Evolutionary conservation across 2,888 invertebrate species (phyloP).

Genomic region (Xiphydria camelus): DNA sequence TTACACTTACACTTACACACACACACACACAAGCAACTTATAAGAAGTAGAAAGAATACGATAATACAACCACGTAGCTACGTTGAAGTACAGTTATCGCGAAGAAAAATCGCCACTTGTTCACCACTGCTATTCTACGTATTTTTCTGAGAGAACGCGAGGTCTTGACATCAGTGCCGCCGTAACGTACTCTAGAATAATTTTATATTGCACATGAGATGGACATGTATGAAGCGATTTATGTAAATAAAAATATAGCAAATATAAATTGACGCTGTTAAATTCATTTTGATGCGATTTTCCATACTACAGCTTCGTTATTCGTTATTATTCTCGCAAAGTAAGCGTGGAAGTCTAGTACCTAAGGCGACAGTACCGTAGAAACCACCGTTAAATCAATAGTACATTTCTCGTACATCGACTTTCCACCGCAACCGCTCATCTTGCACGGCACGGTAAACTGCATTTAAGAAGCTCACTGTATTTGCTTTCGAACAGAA

Average conservation of each 20-base stretch:
- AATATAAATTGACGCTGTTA: background rate
- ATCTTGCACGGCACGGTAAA: too few relatives aligned
- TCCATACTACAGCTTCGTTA: too few relatives aligned
- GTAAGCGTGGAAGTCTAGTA: too few relatives aligned
- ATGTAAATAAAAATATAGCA: slow-evolving; percentile 2
- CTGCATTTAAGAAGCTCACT: too few relatives aligned
- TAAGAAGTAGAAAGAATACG: background rate
- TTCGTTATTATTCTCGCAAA: too few relatives aligned
- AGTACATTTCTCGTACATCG: too few relatives aligned
- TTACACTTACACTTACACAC: too few relatives aligned
- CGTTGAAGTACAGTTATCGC: background rate
- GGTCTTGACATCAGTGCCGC: background rate
- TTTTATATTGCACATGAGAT: slow-evolving; percentile 18
- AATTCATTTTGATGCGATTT: slow-evolving; percentile 2
- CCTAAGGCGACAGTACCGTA: too few relatives aligned
- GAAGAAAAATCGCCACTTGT: background rate
- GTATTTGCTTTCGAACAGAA: too few relatives aligned
- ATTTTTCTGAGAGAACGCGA: background rate
- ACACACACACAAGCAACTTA: background rate
- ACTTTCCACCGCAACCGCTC: too few relatives aligned
- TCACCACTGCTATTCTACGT: background rate
- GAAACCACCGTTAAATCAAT: too few relatives aligned
- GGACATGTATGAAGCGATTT: slow-evolving; percentile 9
- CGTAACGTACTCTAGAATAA: slow-evolving; percentile 3
- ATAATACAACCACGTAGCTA: background rate